phyloP scores from a whole-genome alignment of 2,888 invertebrate species.

The Cheilosia impressa region DNA sequence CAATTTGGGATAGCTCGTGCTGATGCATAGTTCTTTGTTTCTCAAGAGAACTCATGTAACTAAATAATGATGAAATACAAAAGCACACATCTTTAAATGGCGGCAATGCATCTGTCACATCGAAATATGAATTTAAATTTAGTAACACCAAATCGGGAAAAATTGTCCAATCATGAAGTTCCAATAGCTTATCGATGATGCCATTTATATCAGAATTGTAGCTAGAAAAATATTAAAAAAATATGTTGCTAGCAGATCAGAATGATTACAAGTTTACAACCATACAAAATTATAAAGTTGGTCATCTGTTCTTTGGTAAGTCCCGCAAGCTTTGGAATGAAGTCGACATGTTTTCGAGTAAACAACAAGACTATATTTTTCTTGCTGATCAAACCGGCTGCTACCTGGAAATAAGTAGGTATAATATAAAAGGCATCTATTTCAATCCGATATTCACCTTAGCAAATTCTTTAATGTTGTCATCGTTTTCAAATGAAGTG shows the following conservation, averaged over 20 bases:
- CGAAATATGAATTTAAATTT: conserved; percentile 55
- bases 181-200: conserved; percentile 59
- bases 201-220: conserved; percentile 58
- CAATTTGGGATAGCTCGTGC: background rate
- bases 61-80: conserved; percentile 66
- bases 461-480: conserved; percentile 49
- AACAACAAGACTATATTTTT: conserved; percentile 51
- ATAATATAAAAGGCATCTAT: background rate
- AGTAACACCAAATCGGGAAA: conserved; percentile 61
- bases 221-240: conserved; percentile 31
- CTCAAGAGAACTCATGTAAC: conserved; percentile 61
- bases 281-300: conserved; percentile 59
- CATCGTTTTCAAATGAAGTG: conserved; percentile 25
- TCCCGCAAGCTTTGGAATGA: conserved; percentile 31
- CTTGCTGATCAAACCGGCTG: conserved; percentile 32
- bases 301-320: conserved; percentile 54
- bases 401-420: conserved; percentile 33
- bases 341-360: conserved; percentile 56
- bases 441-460: conserved; percentile 32
- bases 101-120: background rate
- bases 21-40: conserved; percentile 4
- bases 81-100: conserved; percentile 52
- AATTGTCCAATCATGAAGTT: conserved; percentile 71
- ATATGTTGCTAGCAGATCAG: background rate
- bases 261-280: background rate